Evolutionary conservation across 2,113 vertebrate species (phyloP), one percentile per base, ranked within the genome.

Genomic region (Maccullochella peelii): DNA sequence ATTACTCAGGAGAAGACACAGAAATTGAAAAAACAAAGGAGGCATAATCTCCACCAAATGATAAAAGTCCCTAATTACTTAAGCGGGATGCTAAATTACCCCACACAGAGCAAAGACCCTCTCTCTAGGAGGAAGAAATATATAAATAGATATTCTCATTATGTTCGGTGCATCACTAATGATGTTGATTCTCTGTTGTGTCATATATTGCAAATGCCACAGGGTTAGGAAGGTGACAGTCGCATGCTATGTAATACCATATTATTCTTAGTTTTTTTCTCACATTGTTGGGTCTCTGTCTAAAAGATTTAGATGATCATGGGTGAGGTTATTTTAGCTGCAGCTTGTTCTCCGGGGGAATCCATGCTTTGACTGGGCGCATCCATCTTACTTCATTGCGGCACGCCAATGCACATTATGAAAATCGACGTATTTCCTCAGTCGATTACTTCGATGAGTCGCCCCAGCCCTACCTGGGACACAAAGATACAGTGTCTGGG

Each of bases 141-240:
- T 30, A 65, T 33, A 71, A 50, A 76, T 16, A 27, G 36, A 72
- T 73, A 62, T 59, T 71, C 40, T 33, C n/a, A 74, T 27, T 21
- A 54, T 76, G 40, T 57, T 50, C 27, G 10, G 30, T 65, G 67
- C 65, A 81, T 76, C 42, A 68, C 72, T 76, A 68, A 74, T 76
- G 61, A 55, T 82, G 80, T 18, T 82, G 77, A 69, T 84, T 70
- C 66, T 66, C 57, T 71, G 23, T 67, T 62, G 68, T 38, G 47
- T 76, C 54, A 73, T 71, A 52, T 83, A 40, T 65, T 69, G 52
- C 55, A 91, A 88, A 73, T 87, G 74, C 55, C 83, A 86, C 27
- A 27, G 20, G 38, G 52, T 68, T 73, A 59, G 33, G 67, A 75
- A 80, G 86, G 69, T 87, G 70, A 69, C 52, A 68, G 73, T 38